Base-by-base conservation (phyloP, 2,113 vertebrate genomes). In the Genyomyrus donnyi region DNA sequence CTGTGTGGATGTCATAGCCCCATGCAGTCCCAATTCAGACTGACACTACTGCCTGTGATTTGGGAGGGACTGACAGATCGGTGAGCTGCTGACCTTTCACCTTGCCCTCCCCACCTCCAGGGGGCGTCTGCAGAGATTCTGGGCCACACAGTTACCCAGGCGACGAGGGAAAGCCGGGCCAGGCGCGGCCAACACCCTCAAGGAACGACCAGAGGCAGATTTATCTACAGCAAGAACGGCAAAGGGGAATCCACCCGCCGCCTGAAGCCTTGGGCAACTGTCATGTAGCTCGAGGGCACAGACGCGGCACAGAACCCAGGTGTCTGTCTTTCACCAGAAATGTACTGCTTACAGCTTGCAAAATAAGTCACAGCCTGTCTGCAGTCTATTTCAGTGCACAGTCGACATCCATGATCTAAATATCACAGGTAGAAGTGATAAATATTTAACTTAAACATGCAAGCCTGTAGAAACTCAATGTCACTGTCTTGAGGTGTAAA, bases 331-430 rank as follows among this genome's bases (percentile, higher is more conserved):
- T 90, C 74, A 87, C 66, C n/a, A 48, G 31, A 48, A 74, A 70
- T 85, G 66, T n/a, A 50, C 13, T 50, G 56, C 89, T 90, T 87
- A 74, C 45, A 42, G 27, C 56, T 90, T 21, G 52, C 13, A 50
- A 90, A 90, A 90, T 62, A 53, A 80, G 13, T 80, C 13, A 87
- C 58, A 87, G 46, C 56, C 17, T 21, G 27, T 42, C 45, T 35
- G 89, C 53, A 58, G 77, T 87, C 85, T 90, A 87, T 87, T 90
- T 87, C 66, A 48, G 49, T 39, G 27, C n/a, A 50, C 15, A 86
- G 56, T 50, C 58, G 66, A 74, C 58, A 13, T 74, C 48, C 42
- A 70, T 35, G 86, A 50, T 87, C 58, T 87, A 90, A 74, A 90
- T 87, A 74, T 90, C 66, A 90, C 31, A 70, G 24, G 31, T 80